phyloP scores from a whole-genome alignment of 2,888 invertebrate species.

The Pardosa pseudoannulata region DNA sequence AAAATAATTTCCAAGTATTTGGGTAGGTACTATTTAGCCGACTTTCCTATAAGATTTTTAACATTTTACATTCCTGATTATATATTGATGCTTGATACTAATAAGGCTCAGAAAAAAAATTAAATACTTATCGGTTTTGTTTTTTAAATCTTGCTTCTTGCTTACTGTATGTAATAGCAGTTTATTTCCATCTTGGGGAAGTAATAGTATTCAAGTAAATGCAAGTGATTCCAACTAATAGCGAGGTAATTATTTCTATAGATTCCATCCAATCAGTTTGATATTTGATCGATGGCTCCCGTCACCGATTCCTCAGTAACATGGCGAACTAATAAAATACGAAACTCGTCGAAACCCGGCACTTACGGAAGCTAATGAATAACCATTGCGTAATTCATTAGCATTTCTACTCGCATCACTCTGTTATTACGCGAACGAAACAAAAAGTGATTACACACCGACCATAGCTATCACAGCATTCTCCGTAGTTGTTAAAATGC shows the following conservation, averaged over 20 bases:
- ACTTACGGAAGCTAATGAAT: slow-evolving; percentile 10
- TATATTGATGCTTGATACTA: too few species aligned
- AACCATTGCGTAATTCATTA: slow-evolving; percentile 13
- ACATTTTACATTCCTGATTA: too few species aligned
- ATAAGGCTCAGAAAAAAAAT: too few species aligned
- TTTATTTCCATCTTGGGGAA: too few species aligned
- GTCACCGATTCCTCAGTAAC: neutral
- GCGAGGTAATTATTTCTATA: neutral
- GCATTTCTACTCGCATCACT: neutral
- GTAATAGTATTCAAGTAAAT: too few species aligned
- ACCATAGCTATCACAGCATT: neutral
- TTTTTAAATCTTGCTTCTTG: too few species aligned
- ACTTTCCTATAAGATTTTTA: too few species aligned
- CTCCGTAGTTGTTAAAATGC: slow-evolving; percentile 13
- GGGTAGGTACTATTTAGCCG: too few species aligned
- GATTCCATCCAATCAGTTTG: neutral
- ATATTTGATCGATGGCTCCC: neutral
- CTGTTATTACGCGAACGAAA: neutral
- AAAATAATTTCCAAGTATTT: too few species aligned
- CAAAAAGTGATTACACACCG: slow-evolving; percentile 13
- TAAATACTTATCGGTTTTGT: too few species aligned
- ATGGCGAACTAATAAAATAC: neutral
- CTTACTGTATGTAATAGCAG: too few species aligned
- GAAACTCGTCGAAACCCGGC: neutral
- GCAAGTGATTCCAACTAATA: neutral